Evolutionary conservation across 2,888 invertebrate genomes (phyloP).

Genomic region (Habrosyne pyritoides): DNA sequence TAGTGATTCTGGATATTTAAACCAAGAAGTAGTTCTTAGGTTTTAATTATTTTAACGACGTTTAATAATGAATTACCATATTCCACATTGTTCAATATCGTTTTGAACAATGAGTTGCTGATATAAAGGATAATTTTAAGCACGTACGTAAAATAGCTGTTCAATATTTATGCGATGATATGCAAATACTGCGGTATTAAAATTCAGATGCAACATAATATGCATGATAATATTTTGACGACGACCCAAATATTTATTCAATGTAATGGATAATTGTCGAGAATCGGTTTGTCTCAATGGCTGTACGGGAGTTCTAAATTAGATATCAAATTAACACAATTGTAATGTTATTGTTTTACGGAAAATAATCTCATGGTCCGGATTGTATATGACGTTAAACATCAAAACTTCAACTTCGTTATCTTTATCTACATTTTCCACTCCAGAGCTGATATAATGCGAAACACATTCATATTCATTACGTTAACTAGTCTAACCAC

Average conservation of each 20-base stretch:
- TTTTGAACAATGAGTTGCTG: neutral
- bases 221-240: neutral
- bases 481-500: slow-evolving; percentile 39
- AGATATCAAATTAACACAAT: neutral
- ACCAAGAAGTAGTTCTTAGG: neutral
- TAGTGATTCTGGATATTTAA: neutral
- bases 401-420: neutral
- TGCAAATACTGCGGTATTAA: neutral
- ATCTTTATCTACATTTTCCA: neutral
- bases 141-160: too few relatives aligned
- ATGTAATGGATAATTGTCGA: neutral
- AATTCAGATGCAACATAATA: neutral
- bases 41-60: neutral
- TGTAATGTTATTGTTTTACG: too few relatives aligned
- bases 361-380: too few relatives aligned
- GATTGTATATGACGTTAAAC: neutral
- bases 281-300: neutral
- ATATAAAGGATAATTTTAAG: too few relatives aligned
- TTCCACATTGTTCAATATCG: neutral
- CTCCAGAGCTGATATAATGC: slow-evolving; percentile 16
- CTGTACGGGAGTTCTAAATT: neutral
- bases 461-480: slow-evolving; percentile 45
- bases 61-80: neutral
- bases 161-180: neutral
- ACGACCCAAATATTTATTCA: neutral